Conservation (phyloP, 2,797 vertebrate genomes). For the Neopelma chrysocephalum region DNA sequence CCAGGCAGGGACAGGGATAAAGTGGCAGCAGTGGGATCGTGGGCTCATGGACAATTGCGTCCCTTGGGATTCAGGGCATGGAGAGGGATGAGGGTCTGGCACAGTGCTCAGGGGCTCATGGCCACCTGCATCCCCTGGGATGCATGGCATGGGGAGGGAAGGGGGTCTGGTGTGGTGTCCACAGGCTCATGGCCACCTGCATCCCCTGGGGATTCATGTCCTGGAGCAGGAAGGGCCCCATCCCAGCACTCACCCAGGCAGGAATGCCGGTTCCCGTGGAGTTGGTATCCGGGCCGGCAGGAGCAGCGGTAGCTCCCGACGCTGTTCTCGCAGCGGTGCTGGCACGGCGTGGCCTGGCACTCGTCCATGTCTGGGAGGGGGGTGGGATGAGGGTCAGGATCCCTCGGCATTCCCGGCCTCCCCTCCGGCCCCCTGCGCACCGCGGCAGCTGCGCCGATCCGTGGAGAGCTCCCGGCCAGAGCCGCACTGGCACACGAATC, state of each 20-base stretch:
- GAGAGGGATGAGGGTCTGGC: not conserved
- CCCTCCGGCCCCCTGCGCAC: not conserved
- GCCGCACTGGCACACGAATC: slow-evolving; percentile 78
- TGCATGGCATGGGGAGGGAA: not conserved
- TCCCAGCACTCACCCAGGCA: slow-evolving; percentile 73
- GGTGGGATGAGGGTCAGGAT: not conserved
- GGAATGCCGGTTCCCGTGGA: slow-evolving; percentile 77
- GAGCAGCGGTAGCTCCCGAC: slow-evolving; percentile 81
- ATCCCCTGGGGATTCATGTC: not conserved
- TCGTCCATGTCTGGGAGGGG: slow-evolving; percentile 73
- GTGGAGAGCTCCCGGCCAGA: slow-evolving; percentile 74
- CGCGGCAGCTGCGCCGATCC: slow-evolving; percentile 76
- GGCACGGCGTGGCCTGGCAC: slow-evolving; percentile 76
- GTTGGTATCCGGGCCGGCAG: slow-evolving; percentile 75
- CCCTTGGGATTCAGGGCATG: not conserved
- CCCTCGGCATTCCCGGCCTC: not conserved
- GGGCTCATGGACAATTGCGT: accelerated
- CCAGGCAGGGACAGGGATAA: accelerated
- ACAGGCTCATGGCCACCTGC: not conserved
- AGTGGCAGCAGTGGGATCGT: accelerated
- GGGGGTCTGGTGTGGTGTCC: too few species aligned
- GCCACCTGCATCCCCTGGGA: not conserved
- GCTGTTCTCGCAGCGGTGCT: slow-evolving; percentile 79
- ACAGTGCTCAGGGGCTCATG: not conserved
- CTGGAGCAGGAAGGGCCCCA: not conserved